These are phyloP conservation scores for Rhabditophanes sp. DNA, from an alignment of 2,888 invertebrate genomes.

Conservation along the genomic window DNA sequence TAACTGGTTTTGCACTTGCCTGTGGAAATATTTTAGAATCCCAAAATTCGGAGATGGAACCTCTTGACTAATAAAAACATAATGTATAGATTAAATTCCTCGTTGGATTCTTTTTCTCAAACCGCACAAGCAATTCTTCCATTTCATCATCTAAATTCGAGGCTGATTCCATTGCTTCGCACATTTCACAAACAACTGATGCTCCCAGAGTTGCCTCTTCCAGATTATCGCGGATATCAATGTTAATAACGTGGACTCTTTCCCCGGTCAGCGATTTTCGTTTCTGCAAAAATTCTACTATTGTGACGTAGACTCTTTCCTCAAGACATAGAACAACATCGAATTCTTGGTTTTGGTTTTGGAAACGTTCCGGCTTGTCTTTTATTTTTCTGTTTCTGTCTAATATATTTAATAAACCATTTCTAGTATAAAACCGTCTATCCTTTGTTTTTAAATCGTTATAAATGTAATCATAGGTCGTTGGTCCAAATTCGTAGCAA, in stretches of 20 bases:
- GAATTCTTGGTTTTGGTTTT: constrained; percentile 69
- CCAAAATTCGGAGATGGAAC: no score
- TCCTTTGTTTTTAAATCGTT: constrained; percentile 24
- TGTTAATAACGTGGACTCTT: constrained; percentile 85
- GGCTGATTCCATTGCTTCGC: constrained; percentile 69
- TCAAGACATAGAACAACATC: constrained; percentile 92
- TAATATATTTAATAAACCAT: constrained; percentile 89
- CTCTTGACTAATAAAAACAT: constrained; percentile 86
- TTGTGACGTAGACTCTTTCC: constrained; percentile 72
- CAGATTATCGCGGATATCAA: constrained; percentile 97
- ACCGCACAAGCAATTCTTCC: constrained; percentile 81
- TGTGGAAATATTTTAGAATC: no score
- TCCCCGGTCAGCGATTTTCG: constrained; percentile 60
- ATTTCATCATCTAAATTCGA: constrained; percentile 92
- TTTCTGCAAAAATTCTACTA: constrained; percentile 52
- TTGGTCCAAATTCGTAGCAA: constrained; percentile 75
- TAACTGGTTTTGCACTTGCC: no score
- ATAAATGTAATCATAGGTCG: constrained; percentile 27
- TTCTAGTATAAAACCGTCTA: constrained; percentile 63
- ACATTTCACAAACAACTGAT: constrained; percentile 87
- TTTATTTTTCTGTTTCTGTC: constrained; percentile 92
- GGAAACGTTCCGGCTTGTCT: constrained; percentile 79
- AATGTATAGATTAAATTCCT: constrained; percentile 79
- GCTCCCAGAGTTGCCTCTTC: constrained; percentile 98
- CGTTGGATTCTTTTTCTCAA: constrained; percentile 61